Evolutionary conservation across 2,113 vertebrate species (phyloP), one percentile per base, ranked within the genome.

Genomic region (Chlorodrepanis virens): DNA sequence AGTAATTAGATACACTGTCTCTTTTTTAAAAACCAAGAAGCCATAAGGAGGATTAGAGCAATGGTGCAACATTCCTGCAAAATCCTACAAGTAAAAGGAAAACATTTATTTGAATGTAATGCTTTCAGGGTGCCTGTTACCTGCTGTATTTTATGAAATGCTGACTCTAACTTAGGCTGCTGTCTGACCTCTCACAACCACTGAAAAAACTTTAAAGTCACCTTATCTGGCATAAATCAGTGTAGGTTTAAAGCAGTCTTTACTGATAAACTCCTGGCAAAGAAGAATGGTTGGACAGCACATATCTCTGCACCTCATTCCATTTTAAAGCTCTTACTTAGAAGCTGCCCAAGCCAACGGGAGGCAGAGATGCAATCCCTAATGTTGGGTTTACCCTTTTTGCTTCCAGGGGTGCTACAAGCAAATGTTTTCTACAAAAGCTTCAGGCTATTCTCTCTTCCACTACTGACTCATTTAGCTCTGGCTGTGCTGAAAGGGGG

Each of bases 331-430:
- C n/a, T 60, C 49, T n/a, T 57, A 45, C 17, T 37, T 20, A 77
- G 50, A 57, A 54, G 37, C 20, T 70, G 52, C 37, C 22, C 47
- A 44, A 85, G 54, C 45, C 12, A 69, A n/a, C 2, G 7, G 67
- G 14, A 82, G 42, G 54, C 29, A 57, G n/a, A 53, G 0, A 0
- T 49, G 37, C 16, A 53, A 29, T 24, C 24, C 35, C 33, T 35
- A 12, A 4, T 17, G 12, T 33, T 31, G 60, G 28, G 22, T 25
- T 78, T 60, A 79, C 31, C 5, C 33, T 14, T 20, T 20, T 35
- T 42, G 17, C 35, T 87, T 67, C 19, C 52, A 71, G 50, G 20
- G 20, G 13, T 71, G 56, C 21, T 60, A 44, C 45, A 54, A 27
- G 27, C 16, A 61, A 79, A 45, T 44, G 29, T 45, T 82, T 93